A percentile compares a stretch with the other conserved stretches of the same genome.
These are phyloP conservation scores for Diaphora mendica DNA, from an alignment of 2,888 invertebrate species.

Conservation along the genomic window DNA sequence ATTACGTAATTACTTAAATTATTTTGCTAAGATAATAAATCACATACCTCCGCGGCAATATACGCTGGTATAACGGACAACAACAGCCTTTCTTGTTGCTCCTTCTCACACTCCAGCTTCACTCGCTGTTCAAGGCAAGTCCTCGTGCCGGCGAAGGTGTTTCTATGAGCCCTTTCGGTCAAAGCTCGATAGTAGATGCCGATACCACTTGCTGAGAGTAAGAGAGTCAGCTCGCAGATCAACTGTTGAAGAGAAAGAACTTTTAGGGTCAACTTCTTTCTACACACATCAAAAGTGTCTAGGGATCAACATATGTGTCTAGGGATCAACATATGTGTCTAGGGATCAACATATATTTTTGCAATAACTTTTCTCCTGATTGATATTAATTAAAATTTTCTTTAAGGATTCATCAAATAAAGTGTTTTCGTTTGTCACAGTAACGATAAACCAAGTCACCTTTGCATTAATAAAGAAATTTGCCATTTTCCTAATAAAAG, in stretches of 20 bases:
- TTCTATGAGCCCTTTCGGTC: constrained; percentile 94
- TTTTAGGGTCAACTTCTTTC: background rate
- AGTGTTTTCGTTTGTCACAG: no score
- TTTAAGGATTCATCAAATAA: no score
- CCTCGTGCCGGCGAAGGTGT: constrained; percentile 95
- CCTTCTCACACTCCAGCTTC: constrained; percentile 96
- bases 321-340: no score
- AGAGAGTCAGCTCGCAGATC: constrained; percentile 91
- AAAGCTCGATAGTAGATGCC: constrained; percentile 96
- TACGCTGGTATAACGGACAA: constrained; percentile 98
- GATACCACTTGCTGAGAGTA: constrained; percentile 92
- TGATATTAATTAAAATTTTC: no score
- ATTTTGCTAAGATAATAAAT: background rate
- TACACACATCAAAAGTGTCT: no score
- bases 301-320: no score
- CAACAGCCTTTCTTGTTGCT: constrained; percentile 96
- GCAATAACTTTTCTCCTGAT: no score
- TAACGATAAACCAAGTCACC: no score
- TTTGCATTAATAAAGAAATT: no score
- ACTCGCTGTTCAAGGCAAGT: constrained; percentile 96
- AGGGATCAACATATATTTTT: no score
- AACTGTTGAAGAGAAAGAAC: constrained; percentile 82
- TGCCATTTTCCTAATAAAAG: no score
- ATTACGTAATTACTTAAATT: background rate
- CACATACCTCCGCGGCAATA: constrained; percentile 95